These are phyloP conservation scores for Machaerirhynchus nigripectus DNA, from an alignment of 2,113 vertebrate species.

Conservation along the genomic window DNA sequence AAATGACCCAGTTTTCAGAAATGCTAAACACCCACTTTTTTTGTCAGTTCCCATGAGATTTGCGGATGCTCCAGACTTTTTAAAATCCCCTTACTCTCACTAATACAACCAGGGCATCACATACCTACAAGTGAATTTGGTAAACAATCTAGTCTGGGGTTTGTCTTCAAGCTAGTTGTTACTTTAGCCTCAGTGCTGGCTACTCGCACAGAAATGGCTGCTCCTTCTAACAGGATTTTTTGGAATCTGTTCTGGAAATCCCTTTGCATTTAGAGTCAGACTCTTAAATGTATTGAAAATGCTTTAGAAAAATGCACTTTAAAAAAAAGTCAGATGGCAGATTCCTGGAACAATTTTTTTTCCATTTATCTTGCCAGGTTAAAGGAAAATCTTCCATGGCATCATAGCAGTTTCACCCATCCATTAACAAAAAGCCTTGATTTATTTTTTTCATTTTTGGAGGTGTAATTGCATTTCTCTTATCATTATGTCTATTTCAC, in stretches of 20 bases:
- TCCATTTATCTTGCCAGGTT: slow-evolving; percentile 29
- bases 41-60: not conserved
- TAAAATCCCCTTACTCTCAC: not conserved
- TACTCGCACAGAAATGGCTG: not conserved
- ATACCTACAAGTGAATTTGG: not conserved
- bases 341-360: slow-evolving; percentile 27
- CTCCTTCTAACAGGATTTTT: not conserved
- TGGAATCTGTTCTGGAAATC: not conserved
- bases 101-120: not conserved
- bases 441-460: slow-evolving; percentile 44
- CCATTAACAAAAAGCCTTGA: slow-evolving; percentile 12
- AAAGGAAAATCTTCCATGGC: slow-evolving; percentile 37
- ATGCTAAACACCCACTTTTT: not conserved
- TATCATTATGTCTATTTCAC: slow-evolving; percentile 55
- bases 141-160: not conserved
- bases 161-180: not conserved
- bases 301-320: not conserved
- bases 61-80: not conserved
- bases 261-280: not conserved
- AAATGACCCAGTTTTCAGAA: not conserved
- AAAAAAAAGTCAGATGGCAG: not conserved
- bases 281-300: not conserved
- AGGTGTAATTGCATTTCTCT: slow-evolving; percentile 55
- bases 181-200: not conserved
- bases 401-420: slow-evolving; percentile 50